A percentile compares a stretch with the other conserved stretches of the same genome.
phyloP scores from a whole-genome alignment of 2,888 invertebrate genomes.

The Chymomyza procnemis region DNA sequence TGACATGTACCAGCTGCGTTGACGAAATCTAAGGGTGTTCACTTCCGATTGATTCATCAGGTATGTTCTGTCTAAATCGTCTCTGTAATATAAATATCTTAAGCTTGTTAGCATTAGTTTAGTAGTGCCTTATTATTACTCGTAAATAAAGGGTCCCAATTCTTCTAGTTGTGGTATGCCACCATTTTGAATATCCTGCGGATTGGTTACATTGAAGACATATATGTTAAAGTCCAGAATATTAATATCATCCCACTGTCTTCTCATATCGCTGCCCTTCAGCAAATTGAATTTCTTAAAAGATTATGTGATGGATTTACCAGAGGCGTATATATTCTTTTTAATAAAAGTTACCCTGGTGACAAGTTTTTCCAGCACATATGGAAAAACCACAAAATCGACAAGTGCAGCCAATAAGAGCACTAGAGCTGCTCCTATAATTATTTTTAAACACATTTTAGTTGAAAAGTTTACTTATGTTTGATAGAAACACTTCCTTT shows the following conservation, averaged over 20 bases:
- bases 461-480: constrained; percentile 5
- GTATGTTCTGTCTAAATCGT: constrained; percentile 89
- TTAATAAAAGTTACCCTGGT: constrained; percentile 80
- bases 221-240: constrained; percentile 82
- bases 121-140: background rate
- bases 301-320: background rate
- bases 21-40: constrained; percentile 85
- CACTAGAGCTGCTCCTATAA: constrained; percentile 80
- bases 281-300: constrained; percentile 79
- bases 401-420: constrained; percentile 83
- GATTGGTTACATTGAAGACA: constrained; percentile 89
- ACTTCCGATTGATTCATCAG: constrained; percentile 84
- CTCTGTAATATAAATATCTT: constrained; percentile 79
- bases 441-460: constrained; percentile 75
- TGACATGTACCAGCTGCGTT: constrained; percentile 83
- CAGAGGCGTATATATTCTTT: background rate
- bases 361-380: constrained; percentile 82
- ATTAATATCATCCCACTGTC: constrained; percentile 83
- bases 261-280: constrained; percentile 85
- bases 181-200: constrained; percentile 84
- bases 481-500: constrained; percentile 2
- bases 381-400: constrained; percentile 85
- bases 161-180: constrained; percentile 79
- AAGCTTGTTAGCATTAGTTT: background rate
- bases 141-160: background rate